phyloP scores from a whole-genome alignment of 2,113 vertebrate species.

The Sinocyclocheilus grahami region DNA sequence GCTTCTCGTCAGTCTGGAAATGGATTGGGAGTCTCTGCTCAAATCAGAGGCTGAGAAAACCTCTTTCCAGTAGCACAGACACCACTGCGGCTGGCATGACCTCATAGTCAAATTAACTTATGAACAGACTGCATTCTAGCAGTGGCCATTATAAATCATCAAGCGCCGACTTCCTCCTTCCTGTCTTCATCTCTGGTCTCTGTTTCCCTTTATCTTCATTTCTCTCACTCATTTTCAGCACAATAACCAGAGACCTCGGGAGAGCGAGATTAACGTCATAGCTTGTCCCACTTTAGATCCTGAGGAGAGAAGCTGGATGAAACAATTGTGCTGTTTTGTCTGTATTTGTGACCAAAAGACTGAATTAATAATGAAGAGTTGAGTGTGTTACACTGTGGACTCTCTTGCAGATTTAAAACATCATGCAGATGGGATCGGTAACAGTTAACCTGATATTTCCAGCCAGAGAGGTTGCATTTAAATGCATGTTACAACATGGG shows the following conservation, averaged over 20 bases:
- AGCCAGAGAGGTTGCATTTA: not conserved
- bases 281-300: constrained; percentile 54
- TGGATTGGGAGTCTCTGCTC: constrained; percentile 13
- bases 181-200: constrained; percentile 21
- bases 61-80: constrained; percentile 8
- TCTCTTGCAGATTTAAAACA: constrained; percentile 2
- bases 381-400: not conserved
- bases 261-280: constrained; percentile 36
- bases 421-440: not conserved
- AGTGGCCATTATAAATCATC: constrained; percentile 35
- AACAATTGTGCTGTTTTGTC: constrained; percentile 7
- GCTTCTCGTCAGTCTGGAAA: constrained; percentile 16
- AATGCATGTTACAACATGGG: constrained; percentile 1
- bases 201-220: not conserved
- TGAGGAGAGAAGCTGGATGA: constrained; percentile 31
- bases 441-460: not conserved
- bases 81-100: constrained; percentile 28
- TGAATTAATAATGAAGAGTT: not conserved
- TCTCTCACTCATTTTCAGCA: constrained; percentile 18
- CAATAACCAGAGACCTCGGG: constrained; percentile 37
- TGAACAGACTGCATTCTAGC: constrained; percentile 31
- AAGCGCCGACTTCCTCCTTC: not conserved
- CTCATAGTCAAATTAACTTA: constrained; percentile 43
- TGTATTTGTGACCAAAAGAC: not conserved
- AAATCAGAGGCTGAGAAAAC: not conserved